Percentiles rank a stretch among this genome's conserved stretches.
Evolutionary conservation across 2,797 vertebrate genomes (phyloP).

Genomic region (Micromesistius poutassou): DNA sequence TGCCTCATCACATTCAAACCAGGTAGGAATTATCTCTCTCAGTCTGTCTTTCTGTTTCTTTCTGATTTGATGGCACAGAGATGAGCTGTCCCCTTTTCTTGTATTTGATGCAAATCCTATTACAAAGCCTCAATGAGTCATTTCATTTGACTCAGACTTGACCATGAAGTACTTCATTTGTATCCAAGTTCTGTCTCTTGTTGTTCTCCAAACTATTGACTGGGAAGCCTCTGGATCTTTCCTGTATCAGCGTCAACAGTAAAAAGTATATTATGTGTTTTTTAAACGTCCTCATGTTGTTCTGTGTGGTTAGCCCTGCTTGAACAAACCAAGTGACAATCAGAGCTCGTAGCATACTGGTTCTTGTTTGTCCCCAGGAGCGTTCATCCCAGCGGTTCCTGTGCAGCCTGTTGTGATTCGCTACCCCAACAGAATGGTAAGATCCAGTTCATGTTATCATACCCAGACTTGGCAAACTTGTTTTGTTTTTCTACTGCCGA

Average conservation of each 20-base stretch:
- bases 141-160: background rate
- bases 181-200: background rate
- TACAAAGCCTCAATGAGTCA: background rate
- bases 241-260: background rate
- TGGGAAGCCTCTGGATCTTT: background rate
- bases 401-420: constrained; percentile 94
- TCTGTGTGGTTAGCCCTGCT: background rate
- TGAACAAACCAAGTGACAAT: background rate
- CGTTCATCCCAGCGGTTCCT: constrained; percentile 94
- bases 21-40: constrained; percentile 68
- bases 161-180: background rate
- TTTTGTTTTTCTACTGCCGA: background rate
- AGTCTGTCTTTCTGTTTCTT: constrained; percentile 22
- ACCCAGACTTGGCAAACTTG: background rate
- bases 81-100: background rate
- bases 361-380: constrained; percentile 72
- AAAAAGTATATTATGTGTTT: background rate
- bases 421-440: constrained; percentile 93
- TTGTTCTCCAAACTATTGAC: background rate
- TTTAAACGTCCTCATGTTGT: background rate
- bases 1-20: constrained; percentile 98
- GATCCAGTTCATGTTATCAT: constrained; percentile 23
- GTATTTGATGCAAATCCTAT: background rate
- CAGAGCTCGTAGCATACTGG: background rate
- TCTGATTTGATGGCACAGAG: background rate